Percentiles rank a stretch among this genome's conserved stretches.
Evolutionary conservation across 2,113 vertebrate genomes (phyloP).

Genomic region (Rhea americana): DNA sequence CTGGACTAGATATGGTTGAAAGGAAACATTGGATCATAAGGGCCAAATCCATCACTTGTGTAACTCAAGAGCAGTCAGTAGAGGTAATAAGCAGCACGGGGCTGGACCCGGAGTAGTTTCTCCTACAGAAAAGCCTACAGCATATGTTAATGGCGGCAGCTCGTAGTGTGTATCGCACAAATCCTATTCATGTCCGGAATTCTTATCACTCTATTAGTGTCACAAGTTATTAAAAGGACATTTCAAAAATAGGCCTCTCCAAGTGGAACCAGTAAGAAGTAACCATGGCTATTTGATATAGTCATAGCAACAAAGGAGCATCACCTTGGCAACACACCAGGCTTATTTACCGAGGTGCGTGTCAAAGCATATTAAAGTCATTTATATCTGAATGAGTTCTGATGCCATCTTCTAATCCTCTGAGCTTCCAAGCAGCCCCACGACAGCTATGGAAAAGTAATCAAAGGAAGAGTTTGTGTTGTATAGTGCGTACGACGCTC

Average conservation of each 20-base stretch:
- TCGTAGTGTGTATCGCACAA: not conserved
- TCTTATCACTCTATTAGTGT: conserved; percentile 1
- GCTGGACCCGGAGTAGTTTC: not conserved
- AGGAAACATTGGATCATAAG: not conserved
- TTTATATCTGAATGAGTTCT: conserved; percentile 44
- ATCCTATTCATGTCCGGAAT: not conserved
- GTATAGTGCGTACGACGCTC: not conserved
- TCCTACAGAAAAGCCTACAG: not conserved
- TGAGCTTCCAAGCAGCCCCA: not conserved
- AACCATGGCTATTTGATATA: conserved; percentile 47
- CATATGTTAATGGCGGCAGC: not conserved
- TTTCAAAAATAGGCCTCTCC: conserved; percentile 23
- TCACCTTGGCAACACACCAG: conserved; percentile 64
- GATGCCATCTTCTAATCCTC: conserved; percentile 51
- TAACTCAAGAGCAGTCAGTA: not conserved
- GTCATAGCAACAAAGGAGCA: conserved; percentile 57
- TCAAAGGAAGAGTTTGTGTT: conserved; percentile 23
- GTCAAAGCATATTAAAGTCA: conserved; percentile 57
- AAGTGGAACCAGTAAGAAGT: not conserved
- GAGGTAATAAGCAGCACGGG: not conserved
- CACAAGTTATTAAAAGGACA: conserved; percentile 31
- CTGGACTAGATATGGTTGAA: not conserved
- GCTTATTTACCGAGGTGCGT: conserved; percentile 36
- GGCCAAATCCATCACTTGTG: not conserved
- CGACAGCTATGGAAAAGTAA: not conserved